phyloP scores from a whole-genome alignment of 2,888 invertebrate species.

The Cartodere bifasciata region DNA sequence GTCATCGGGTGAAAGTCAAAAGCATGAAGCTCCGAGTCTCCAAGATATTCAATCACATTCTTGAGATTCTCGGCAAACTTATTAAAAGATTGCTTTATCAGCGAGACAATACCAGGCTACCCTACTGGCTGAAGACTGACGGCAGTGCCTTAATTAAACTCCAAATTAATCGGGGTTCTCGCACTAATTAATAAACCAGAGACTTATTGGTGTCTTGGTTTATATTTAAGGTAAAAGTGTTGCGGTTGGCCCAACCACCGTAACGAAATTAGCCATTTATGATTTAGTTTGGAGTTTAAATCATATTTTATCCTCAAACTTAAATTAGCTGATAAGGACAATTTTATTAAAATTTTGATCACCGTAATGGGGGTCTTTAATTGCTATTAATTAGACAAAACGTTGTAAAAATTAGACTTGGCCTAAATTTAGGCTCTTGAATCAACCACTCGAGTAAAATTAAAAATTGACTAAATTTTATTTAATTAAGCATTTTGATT shows the following conservation, averaged over 20 bases:
- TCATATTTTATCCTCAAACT: too few species aligned
- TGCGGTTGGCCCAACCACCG: slow-evolving; percentile 9
- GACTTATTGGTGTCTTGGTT: slow-evolving; percentile 20
- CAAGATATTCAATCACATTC: slow-evolving; percentile 27
- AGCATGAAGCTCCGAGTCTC: slow-evolving; percentile 13
- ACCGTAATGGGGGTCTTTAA: too few species aligned
- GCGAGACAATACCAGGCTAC: slow-evolving; percentile 27
- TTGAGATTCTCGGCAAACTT: slow-evolving; percentile 25
- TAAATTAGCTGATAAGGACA: too few species aligned
- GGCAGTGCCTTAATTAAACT: slow-evolving; percentile 29
- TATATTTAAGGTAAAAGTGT: slow-evolving; percentile 15
- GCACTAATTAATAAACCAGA: slow-evolving; percentile 30
- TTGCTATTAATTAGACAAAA: too few species aligned
- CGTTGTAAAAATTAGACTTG: too few species aligned
- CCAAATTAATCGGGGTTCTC: slow-evolving; percentile 29
- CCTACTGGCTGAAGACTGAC: slow-evolving; percentile 27
- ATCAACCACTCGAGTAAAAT: too few species aligned
- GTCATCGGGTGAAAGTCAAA: slow-evolving; percentile 15
- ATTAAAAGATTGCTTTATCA: slow-evolving; percentile 34
- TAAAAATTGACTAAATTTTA: too few species aligned
- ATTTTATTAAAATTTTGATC: too few species aligned
- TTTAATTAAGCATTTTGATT: too few species aligned
- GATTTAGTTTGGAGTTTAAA: too few species aligned
- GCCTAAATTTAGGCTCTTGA: too few species aligned
- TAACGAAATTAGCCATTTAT: too few species aligned